Percentiles rank a stretch among this genome's conserved stretches.
These are phyloP conservation scores for Dusona sp. DNA, from an alignment of 2,888 invertebrate species.

Conservation along the genomic window DNA sequence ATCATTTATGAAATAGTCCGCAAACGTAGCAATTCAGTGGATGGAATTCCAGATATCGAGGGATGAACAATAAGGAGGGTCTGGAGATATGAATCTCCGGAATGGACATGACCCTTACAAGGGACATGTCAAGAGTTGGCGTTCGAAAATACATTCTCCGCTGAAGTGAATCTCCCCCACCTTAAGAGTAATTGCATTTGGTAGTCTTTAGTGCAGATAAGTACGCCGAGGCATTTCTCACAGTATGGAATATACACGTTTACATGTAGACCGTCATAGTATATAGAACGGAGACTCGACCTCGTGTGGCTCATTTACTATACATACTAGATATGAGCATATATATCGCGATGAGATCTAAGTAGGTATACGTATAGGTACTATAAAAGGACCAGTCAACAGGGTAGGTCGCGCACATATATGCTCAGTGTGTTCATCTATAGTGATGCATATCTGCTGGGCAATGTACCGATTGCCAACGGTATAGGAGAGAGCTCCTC, in stretches of 20 bases:
- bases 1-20: background rate
- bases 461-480: slow-evolving; percentile 29
- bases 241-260: slow-evolving; percentile 41
- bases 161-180: slow-evolving; percentile 33
- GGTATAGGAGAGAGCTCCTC: slow-evolving; percentile 51
- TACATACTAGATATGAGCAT: background rate
- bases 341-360: slow-evolving; percentile 36
- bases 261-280: background rate
- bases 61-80: background rate
- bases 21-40: background rate
- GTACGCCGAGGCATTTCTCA: slow-evolving; percentile 42
- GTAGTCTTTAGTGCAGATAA: slow-evolving; percentile 47
- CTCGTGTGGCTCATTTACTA: slow-evolving; percentile 18
- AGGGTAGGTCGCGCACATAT: slow-evolving; percentile 47
- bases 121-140: slow-evolving; percentile 13
- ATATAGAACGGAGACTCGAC: slow-evolving; percentile 29
- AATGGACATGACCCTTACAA: slow-evolving; percentile 26
- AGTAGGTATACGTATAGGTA: slow-evolving; percentile 53
- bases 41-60: background rate
- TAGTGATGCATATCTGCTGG: slow-evolving; percentile 45
- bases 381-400: slow-evolving; percentile 49
- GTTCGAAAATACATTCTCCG: slow-evolving; percentile 29
- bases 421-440: slow-evolving; percentile 46
- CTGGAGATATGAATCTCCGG: background rate
- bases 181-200: slow-evolving; percentile 15